Conservation (phyloP, 2,113 vertebrate genomes). For the Lonchura striata region DNA sequence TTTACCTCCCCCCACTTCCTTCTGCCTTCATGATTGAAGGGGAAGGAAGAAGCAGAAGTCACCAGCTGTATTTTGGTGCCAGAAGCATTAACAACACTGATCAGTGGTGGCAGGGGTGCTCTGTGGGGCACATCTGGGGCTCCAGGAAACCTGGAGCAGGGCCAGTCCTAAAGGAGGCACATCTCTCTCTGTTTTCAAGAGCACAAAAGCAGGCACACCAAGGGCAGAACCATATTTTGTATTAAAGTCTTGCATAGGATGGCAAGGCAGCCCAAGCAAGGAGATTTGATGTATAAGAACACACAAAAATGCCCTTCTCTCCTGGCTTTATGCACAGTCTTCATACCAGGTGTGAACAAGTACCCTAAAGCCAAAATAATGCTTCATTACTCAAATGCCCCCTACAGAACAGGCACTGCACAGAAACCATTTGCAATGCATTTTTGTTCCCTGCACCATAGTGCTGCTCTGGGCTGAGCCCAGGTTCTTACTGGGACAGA, state of each 20-base stretch:
- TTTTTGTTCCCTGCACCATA: neutral
- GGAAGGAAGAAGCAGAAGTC: neutral
- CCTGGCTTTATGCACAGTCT: neutral
- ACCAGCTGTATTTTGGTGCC: neutral
- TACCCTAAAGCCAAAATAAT: neutral
- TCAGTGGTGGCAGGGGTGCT: neutral
- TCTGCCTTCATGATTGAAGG: neutral
- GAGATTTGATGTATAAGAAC: neutral
- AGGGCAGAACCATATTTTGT: neutral
- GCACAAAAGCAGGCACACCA: neutral
- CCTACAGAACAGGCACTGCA: neutral
- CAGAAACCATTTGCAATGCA: neutral
- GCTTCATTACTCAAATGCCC: neutral
- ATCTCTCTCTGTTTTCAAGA: neutral
- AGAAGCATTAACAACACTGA: neutral
- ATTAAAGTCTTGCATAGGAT: neutral
- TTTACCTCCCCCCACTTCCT: accelerated
- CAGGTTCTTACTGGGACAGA: neutral
- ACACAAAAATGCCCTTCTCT: neutral
- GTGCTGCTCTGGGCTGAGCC: neutral
- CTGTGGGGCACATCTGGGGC: neutral
- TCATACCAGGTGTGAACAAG: neutral
- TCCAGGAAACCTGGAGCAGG: conserved; percentile 23
- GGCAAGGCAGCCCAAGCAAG: neutral
- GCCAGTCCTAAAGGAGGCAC: neutral